A percentile compares a stretch with the other conserved stretches of the same genome.
Conservation (phyloP, 1,140 invertebrate genomes). For the Euglossa dilemma region DNA sequence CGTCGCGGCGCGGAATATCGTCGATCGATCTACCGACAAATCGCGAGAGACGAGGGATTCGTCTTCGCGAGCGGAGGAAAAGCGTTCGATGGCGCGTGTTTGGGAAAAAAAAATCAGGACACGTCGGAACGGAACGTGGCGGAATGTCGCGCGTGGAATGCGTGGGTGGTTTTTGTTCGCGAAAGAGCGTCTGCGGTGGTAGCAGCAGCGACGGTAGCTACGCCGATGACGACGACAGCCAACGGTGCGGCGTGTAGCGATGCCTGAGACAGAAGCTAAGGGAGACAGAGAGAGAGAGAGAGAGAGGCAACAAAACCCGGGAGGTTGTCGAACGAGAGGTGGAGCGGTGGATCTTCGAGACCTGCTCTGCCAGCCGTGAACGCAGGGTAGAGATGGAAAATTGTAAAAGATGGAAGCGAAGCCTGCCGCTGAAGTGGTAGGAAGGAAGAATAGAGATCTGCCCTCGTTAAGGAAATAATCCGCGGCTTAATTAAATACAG, state of each 20-base stretch:
- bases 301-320: not conserved
- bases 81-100: not conserved
- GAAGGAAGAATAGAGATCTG: constrained; percentile 65
- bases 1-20: not conserved
- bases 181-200: not conserved
- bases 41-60: no score
- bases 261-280: not conserved
- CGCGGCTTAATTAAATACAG: constrained; percentile 72
- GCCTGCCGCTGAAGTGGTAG: constrained; percentile 43
- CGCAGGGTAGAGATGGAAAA: constrained; percentile 42
- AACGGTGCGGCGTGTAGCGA: not conserved
- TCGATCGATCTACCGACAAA: not conserved
- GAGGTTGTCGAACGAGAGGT: not conserved
- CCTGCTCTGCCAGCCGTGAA: not conserved
- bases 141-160: constrained; percentile 10
- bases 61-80: not conserved
- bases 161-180: not conserved
- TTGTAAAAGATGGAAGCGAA: constrained; percentile 61
- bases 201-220: not conserved
- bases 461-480: constrained; percentile 73
- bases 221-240: not conserved
- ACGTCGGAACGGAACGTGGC: not conserved
- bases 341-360: not conserved
- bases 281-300: not conserved
- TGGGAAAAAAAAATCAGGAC: not conserved